Base-by-base conservation (phyloP, 2,888 invertebrate species). In the Pyrocoelia pectoralis region DNA sequence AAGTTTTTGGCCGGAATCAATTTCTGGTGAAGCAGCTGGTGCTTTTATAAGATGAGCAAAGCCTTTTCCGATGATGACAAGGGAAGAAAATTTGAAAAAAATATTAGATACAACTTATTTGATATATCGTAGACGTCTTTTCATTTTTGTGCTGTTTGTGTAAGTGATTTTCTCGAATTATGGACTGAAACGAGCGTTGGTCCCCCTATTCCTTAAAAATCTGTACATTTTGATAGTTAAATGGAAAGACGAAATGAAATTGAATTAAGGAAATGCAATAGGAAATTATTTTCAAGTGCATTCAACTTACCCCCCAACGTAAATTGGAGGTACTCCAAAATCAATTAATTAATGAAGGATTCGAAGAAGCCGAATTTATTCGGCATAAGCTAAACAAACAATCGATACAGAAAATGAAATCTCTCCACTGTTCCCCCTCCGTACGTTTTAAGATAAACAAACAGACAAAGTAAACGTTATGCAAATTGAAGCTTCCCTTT, bases 301-400 rank as follows among this genome's bases (percentile, higher is more conserved):
- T 33, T 33, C 33, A 33, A 33, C n/a, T 33, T 33, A 8, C n/a
- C 33, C 33, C 24, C 24, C 24, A 64, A 64, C n/a, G n/a, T 24
- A 33, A 68, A 67, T 64, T 66, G 67, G 67, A 61, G 49, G 65
- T 40, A 66, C 59, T 58, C 59, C 50, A 52, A 61, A 66, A 65
- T 66, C 61, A 69, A 62, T 61, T 70, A 72, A 70, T 72, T 70
- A 72, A 72, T 72, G 70, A 70, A 67, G 67, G 65, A 69, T 68
- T 63, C 56, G 56, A 66, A 51, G 61, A 56, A 38, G 56, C 65
- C 60, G 64, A 65, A 68, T 69, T 72, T 67, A 69, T 69, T 64
- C 66, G 64, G 67, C 56, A 64, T 64, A 63, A 63, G 69, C 63
- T 65, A 57, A 65, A 61, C 63, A 72, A 70, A 69, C 69, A 72